Conservation (phyloP, 2,113 vertebrate genomes). For the Lontra canadensis region DNA sequence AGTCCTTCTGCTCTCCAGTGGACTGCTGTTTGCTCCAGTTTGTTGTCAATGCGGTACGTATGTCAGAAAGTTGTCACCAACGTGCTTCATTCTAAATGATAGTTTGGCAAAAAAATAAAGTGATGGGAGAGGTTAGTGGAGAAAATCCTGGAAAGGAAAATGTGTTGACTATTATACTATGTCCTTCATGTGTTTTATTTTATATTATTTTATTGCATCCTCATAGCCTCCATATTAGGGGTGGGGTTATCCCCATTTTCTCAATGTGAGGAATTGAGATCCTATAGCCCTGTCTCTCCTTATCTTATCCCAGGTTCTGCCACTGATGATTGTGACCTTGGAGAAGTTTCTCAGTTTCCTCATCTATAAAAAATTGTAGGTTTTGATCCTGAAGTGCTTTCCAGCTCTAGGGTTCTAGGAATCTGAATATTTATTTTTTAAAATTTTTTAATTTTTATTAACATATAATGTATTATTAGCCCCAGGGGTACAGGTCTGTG, state of each 20-base stretch:
- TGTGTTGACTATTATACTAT: neutral
- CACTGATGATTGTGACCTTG: neutral
- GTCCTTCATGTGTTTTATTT: neutral
- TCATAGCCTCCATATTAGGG: neutral
- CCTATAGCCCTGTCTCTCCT: neutral
- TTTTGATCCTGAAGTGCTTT: slow-evolving; percentile 17
- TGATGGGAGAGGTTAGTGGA: neutral
- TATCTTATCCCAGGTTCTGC: neutral
- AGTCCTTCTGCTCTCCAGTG: neutral
- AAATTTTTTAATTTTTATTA: neutral
- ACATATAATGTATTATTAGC: no score
- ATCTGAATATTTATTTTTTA: slow-evolving; percentile 60
- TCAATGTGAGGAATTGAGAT: slow-evolving; percentile 24
- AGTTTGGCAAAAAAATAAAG: neutral
- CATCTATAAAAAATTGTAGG: neutral
- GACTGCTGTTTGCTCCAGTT: neutral
- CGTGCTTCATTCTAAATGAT: neutral
- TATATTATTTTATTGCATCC: neutral
- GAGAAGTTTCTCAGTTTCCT: slow-evolving; percentile 3
- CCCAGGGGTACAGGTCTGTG: no score
- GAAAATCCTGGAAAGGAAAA: neutral
- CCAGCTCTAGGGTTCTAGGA: neutral
- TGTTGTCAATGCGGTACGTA: neutral
- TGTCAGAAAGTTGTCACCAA: neutral
- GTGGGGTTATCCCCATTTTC: neutral